Evolutionary conservation across 1,140 invertebrate species (phyloP).

Genomic region (Macrotrachela quadricornifera): DNA sequence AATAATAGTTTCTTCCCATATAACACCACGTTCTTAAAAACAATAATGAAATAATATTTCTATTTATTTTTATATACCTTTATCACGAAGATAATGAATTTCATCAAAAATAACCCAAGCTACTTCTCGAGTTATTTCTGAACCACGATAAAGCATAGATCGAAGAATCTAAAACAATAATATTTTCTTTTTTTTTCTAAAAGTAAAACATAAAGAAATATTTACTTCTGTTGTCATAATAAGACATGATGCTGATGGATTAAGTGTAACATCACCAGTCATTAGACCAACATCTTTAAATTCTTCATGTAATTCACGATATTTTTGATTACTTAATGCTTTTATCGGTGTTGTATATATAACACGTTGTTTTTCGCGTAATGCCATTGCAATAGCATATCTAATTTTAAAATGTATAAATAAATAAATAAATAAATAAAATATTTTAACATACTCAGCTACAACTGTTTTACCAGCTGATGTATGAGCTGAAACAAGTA

Average conservation of each 20-base stretch:
- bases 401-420: too few relatives aligned
- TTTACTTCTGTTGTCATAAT: constrained; percentile 99
- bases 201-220: background rate
- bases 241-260: constrained; percentile 81
- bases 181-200: background rate
- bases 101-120: constrained; percentile 99
- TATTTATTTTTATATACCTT: constrained; percentile 30
- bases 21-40: constrained; percentile 65
- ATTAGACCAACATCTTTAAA: constrained; percentile 87
- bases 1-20: constrained; percentile 98
- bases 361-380: constrained; percentile 56
- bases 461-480: constrained; percentile 99
- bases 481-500: constrained; percentile 92
- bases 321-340: constrained; percentile 97
- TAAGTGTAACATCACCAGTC: constrained; percentile 97
- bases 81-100: constrained; percentile 99
- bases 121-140: constrained; percentile 85
- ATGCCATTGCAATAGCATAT: constrained; percentile 47
- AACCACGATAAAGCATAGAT: constrained; percentile 94
- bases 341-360: constrained; percentile 99
- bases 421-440: too few relatives aligned
- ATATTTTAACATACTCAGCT: constrained; percentile 48
- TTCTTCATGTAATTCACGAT: constrained; percentile 87
- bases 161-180: constrained; percentile 54
- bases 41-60: background rate